Evolutionary conservation across 2,113 vertebrate genomes (phyloP).

Genomic region (Mormyrus lacerda): DNA sequence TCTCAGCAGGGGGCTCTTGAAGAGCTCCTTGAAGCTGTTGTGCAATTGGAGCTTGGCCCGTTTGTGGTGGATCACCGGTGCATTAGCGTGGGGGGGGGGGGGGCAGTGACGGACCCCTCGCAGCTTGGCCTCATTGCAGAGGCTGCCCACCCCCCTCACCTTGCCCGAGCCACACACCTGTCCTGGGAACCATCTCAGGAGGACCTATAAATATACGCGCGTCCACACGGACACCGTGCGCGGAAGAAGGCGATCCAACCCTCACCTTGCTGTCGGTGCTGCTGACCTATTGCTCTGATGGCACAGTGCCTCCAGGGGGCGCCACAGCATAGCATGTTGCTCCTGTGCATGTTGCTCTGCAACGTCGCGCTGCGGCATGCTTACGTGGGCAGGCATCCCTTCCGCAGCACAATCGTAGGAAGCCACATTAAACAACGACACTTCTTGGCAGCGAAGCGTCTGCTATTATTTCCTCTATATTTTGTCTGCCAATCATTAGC

Average conservation of each 20-base stretch:
- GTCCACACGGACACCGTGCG: neutral
- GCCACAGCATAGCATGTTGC: neutral
- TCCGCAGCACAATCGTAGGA: neutral
- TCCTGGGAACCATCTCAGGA: neutral
- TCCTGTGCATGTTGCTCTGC: neutral
- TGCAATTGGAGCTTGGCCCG: constrained; percentile 53
- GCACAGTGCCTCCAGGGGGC: neutral
- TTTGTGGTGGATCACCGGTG: constrained; percentile 54
- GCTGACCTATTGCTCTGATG: neutral
- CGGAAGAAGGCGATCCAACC: neutral
- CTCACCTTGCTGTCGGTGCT: neutral
- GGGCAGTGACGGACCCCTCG: neutral
- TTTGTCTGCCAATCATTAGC: neutral
- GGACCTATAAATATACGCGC: constrained; percentile 3
- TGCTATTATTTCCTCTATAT: neutral
- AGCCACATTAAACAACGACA: neutral
- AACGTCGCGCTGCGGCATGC: neutral
- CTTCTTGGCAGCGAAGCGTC: neutral
- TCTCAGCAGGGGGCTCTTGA: constrained; percentile 46
- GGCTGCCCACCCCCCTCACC: neutral
- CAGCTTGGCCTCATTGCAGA: neutral
- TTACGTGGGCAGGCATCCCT: neutral
- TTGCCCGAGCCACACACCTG: neutral
- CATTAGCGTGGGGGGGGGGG: constrained; percentile 2
- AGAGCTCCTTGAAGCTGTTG: constrained; percentile 49